A percentile compares a stretch with the other conserved stretches of the same genome.
These are phyloP conservation scores for Neoniphon sammara DNA, from an alignment of 2,797 vertebrate genomes.

Conservation along the genomic window DNA sequence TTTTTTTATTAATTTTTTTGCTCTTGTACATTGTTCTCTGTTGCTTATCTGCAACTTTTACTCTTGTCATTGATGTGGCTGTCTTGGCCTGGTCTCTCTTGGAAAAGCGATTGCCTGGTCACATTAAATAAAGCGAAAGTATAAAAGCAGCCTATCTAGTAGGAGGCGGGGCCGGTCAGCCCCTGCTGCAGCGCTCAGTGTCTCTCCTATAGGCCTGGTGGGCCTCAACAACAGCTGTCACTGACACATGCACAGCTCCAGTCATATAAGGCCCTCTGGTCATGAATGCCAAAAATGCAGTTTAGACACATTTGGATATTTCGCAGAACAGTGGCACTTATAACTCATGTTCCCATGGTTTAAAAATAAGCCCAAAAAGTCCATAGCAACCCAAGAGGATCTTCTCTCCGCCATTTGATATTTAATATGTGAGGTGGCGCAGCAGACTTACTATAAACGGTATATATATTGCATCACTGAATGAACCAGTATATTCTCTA, in stretches of 20 bases:
- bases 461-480: slow-evolving; percentile 4
- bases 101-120: too few species aligned
- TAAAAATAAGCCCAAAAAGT: slow-evolving; percentile 72
- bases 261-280: slow-evolving; percentile 56
- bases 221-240: slow-evolving; percentile 85
- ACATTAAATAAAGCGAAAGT: too few species aligned
- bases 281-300: slow-evolving; percentile 80
- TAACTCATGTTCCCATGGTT: slow-evolving; percentile 62
- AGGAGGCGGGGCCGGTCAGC: slow-evolving; percentile 43
- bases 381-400: slow-evolving; percentile 68
- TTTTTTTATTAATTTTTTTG: neutral
- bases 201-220: slow-evolving; percentile 57
- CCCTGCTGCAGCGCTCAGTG: slow-evolving; percentile 30
- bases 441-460: slow-evolving; percentile 28
- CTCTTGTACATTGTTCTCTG: neutral
- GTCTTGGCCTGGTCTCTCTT: neutral
- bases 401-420: slow-evolving; percentile 61
- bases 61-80: neutral
- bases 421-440: slow-evolving; percentile 6
- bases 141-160: neutral
- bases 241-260: slow-evolving; percentile 77
- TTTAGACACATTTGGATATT: slow-evolving; percentile 75
- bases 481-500: neutral
- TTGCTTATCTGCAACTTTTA: neutral
- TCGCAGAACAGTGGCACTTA: slow-evolving; percentile 66